Evolutionary conservation across 1,140 invertebrate species (phyloP).

Genomic region (Ptiloglossa arizonensis): DNA sequence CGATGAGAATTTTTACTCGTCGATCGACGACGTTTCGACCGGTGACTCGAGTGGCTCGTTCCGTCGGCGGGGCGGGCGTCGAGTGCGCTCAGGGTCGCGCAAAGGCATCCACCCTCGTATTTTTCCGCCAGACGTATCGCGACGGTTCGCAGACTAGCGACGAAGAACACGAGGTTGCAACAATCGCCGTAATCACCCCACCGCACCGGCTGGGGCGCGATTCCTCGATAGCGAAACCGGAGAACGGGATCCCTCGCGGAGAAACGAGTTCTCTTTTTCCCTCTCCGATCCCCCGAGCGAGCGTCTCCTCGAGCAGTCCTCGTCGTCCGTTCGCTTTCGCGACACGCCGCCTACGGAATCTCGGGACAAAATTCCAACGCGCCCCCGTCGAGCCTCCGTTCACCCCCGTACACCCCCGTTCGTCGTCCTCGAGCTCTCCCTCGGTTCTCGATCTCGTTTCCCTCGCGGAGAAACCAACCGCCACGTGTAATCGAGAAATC

Average conservation of each 20-base stretch:
- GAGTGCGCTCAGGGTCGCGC: conserved; percentile 21
- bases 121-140: conserved; percentile 41
- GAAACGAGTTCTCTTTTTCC: background rate
- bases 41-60: conserved; percentile 40
- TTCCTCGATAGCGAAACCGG: conserved; percentile 44
- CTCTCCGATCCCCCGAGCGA: conserved; percentile 10
- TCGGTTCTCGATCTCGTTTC: conserved; percentile 7
- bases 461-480: background rate
- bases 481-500: background rate
- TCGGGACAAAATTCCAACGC: background rate
- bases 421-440: background rate
- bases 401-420: no score
- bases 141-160: conserved; percentile 4
- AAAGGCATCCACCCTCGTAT: conserved; percentile 43
- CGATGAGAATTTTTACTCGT: conserved; percentile 40
- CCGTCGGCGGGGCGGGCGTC: conserved; percentile 14
- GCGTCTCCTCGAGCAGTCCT: conserved; percentile 13
- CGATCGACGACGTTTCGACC: background rate
- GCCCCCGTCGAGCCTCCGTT: no score
- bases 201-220: background rate
- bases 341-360: conserved; percentile 12
- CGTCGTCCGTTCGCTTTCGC: conserved; percentile 10
- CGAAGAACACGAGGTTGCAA: conserved; percentile 31
- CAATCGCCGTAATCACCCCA: conserved; percentile 30
- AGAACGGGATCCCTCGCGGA: background rate